Conservation (phyloP, 1,140 invertebrate genomes). For the Dendrolimus punctatus region DNA sequence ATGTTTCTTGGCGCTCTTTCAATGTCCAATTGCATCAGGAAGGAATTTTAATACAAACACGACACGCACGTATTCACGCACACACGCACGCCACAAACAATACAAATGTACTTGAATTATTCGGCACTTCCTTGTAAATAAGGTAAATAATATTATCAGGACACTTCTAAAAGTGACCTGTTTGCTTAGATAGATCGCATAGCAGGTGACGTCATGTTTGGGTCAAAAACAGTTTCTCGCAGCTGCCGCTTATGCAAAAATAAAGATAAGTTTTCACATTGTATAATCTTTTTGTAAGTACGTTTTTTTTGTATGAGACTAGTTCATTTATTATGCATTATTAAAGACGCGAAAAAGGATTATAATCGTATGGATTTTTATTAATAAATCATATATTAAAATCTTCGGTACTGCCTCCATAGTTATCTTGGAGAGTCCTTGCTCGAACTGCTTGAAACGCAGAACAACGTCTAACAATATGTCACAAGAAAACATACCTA, state of each 20-base stretch:
- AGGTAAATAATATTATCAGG: too few species aligned
- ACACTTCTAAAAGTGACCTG: too few species aligned
- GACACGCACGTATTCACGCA: constrained; percentile 13
- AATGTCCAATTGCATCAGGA: constrained; percentile 26
- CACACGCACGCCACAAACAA: constrained; percentile 2
- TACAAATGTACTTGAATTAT: background rate
- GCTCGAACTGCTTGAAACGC: constrained; percentile 33
- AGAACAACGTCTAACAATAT: constrained; percentile 31
- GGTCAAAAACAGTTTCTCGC: background rate
- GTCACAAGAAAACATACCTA: constrained; percentile 38
- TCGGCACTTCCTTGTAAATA: too few species aligned
- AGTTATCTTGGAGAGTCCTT: constrained; percentile 27
- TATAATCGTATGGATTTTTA: too few species aligned
- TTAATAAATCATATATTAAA: too few species aligned
- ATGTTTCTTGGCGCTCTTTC: constrained; percentile 29
- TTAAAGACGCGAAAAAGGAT: too few species aligned
- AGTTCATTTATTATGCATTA: too few species aligned
- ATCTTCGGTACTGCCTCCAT: constrained; percentile 10
- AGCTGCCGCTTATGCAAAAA: background rate
- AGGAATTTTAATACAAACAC: constrained; percentile 25
- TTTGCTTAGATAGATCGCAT: too few species aligned
- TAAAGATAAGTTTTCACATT: too few species aligned
- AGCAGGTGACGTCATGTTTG: constrained; percentile 5
- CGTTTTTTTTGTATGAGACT: too few species aligned
- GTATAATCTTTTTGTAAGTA: too few species aligned